Base-by-base conservation (phyloP, 1,140 invertebrate genomes). In the Drosophila pseudoobscura region DNA sequence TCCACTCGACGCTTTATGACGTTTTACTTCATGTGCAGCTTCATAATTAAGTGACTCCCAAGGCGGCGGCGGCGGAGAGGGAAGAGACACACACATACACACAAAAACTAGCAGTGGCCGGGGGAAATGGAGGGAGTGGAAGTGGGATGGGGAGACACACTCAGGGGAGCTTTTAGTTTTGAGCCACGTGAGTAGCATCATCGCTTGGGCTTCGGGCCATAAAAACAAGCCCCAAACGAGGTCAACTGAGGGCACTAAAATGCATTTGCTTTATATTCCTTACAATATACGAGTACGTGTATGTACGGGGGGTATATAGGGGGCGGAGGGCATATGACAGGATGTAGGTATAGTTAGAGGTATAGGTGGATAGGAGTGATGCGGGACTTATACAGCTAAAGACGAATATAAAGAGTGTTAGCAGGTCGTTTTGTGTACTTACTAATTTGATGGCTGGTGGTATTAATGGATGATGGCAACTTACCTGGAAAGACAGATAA, bases 391-490 rank as follows among this genome's bases (percentile, higher is more conserved):
- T 75, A 80, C 77, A 84, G 78, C 85, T 73, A 85, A 80, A 84
- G 80, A 85, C 56, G 77, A 61, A 82, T 78, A 85, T 87, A 78
- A 85, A 75, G 88, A 88, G 77, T 84, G 83, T 88, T 87, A 87
- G 78, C 78, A 88, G 78, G 61, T 87, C 80, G 77, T 88, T 87
- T 88, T 82, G 64, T 88, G 83, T 87, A 88, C 83, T 88, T 87
- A 88, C 82, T 85, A 87, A 87, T 87, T 87, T 88, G 83, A 87
- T 78, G 82, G 58, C 82, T 88, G 83, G 74, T 82, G 82, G 78
- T 87, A 88, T 87, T 88, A 87, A 88, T 88, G 83, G 83, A 74
- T 88, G 82, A 88, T 88, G 74, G 80, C 82, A 88, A 87, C 83
- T 87, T 87, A 87, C 83, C 83, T 87, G 78, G 52, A 77, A 84